Evolutionary conservation across 1,140 invertebrate genomes (phyloP), one percentile per base, ranked within the genome.

Genomic region (Acromyrmex charruanus): DNA sequence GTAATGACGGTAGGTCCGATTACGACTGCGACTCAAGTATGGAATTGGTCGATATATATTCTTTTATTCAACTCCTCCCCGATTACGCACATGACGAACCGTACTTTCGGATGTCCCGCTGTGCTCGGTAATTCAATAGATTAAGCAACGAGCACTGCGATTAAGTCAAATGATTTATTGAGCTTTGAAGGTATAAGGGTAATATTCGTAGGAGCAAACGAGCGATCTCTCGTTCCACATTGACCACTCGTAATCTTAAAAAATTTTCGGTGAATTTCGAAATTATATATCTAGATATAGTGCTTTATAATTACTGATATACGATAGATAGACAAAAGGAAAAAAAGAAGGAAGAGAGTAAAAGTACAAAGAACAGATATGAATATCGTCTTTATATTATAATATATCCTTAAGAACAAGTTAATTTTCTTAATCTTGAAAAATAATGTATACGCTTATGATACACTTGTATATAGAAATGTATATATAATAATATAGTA

Each of bases 211-310:
- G 35, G 59, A 39, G 58, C 75, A 84, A 79, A 77, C 53, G 89
- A 49, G 75, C 51, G 68, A 74, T 71, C 77, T 90, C 55, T 77
- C 1, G 25, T 25, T 25, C 25, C 25, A 25, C 25, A 82, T 71
- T 51, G 51, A n/a, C 21, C 51, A 25, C 59, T 51, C 68, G 31
- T 63, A 69, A 63, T 90, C 87, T 91, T 90, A 82, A 91, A 77
- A 87, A 90, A 91, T 91, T 90, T 90, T 65, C 79, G 77, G 66
- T 79, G 86, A 90, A 53, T 59, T 87, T 53, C 80, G 69, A 82
- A 90, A 49, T 90, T 74, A 66, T 58, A 81, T 88, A 55, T n/a
- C 77, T 72, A 72, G 69, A 86, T 44, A 69, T 44, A 49, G 55
- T 68, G 82, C 31, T 86, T 31, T 55, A 63, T 77, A 86, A 86